phyloP scores from a whole-genome alignment of 2,888 invertebrate genomes.

The Trissolcus brochymenae region DNA sequence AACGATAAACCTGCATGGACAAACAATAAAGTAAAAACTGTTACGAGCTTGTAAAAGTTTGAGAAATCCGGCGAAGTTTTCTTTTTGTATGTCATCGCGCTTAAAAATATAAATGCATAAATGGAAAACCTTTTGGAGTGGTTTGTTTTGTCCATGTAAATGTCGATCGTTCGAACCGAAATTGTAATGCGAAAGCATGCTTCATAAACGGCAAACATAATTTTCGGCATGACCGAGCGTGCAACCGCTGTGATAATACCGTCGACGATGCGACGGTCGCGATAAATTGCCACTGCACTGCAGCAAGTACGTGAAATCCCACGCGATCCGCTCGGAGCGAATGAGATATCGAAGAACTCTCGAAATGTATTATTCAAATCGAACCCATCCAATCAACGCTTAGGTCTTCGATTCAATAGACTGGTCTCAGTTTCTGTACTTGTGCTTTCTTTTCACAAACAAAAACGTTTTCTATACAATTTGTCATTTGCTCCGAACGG shows the following conservation, averaged over 20 bases:
- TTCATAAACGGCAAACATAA: constrained; percentile 42
- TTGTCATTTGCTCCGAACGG: constrained; percentile 2
- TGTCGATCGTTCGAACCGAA: background rate
- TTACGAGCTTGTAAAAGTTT: no score
- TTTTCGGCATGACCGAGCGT: constrained; percentile 37
- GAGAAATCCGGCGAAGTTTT: no score
- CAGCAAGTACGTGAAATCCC: constrained; percentile 27
- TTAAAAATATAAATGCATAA: background rate
- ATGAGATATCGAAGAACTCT: background rate
- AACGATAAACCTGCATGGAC: background rate
- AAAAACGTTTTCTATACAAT: background rate
- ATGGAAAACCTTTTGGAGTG: background rate
- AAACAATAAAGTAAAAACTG: no score
- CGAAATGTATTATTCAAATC: background rate
- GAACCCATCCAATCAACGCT: background rate
- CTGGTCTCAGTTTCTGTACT: background rate
- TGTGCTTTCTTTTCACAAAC: background rate
- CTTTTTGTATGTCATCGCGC: no score
- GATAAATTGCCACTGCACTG: constrained; percentile 50
- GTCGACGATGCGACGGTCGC: constrained; percentile 25
- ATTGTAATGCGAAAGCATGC: constrained; percentile 34
- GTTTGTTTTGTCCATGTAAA: constrained; percentile 5
- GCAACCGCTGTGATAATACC: constrained; percentile 50
- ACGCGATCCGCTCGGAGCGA: background rate
- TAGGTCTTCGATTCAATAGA: background rate